A percentile compares a stretch with the other conserved stretches of the same genome.
These are phyloP conservation scores for Diplodus sargus DNA, from an alignment of 2,797 vertebrate genomes.

Conservation along the genomic window DNA sequence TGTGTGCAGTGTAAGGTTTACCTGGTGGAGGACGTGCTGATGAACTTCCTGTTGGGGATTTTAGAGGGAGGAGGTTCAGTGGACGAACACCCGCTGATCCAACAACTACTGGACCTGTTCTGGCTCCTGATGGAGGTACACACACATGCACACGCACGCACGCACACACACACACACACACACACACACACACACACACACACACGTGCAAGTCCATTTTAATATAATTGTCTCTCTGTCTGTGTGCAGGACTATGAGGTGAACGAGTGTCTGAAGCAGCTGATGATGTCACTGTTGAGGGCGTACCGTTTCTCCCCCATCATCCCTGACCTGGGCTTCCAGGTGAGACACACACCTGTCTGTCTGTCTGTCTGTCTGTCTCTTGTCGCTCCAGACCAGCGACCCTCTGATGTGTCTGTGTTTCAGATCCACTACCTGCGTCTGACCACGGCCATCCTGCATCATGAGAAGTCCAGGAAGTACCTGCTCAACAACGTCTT, in stretches of 20 bases:
- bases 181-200: not conserved
- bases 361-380: no score
- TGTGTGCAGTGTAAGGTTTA: slow-evolving; percentile 93
- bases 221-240: no score
- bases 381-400: no score
- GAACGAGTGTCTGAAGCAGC: slow-evolving; percentile 95
- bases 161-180: not conserved
- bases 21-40: slow-evolving; percentile 95
- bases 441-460: slow-evolving; percentile 93
- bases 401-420: slow-evolving; percentile 4
- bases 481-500: slow-evolving; percentile 95
- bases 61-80: slow-evolving; percentile 90
- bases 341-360: slow-evolving; percentile 73
- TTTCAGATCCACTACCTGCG: slow-evolving; percentile 95
- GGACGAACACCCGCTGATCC: slow-evolving; percentile 91
- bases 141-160: not conserved
- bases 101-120: slow-evolving; percentile 94
- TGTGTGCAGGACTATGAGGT: slow-evolving; percentile 92
- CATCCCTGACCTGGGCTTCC: slow-evolving; percentile 95
- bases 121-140: slow-evolving; percentile 99
- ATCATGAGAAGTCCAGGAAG: slow-evolving; percentile 95
- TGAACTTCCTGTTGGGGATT: slow-evolving; percentile 93
- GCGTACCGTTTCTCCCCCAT: slow-evolving; percentile 98
- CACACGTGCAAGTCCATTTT: no score
- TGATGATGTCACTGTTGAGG: slow-evolving; percentile 96